A percentile compares a stretch with the other conserved stretches of the same genome.
Evolutionary conservation across 1,140 invertebrate genomes (phyloP).

Genomic region (Oncopodura yosiiana): DNA sequence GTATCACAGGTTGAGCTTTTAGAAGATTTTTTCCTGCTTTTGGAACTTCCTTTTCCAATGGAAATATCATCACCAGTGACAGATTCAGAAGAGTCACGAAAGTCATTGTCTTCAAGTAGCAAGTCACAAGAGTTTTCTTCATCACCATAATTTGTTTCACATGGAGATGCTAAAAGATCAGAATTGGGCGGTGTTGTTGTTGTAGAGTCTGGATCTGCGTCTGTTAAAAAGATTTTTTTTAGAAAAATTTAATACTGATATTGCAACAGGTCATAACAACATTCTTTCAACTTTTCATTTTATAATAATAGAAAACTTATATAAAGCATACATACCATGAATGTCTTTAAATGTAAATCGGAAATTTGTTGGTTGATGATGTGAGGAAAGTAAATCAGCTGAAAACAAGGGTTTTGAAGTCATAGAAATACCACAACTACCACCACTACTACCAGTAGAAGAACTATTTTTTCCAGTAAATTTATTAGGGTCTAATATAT

Average conservation of each 20-base stretch:
- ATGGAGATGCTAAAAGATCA: constrained; percentile 33
- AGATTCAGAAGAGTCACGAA: constrained; percentile 32
- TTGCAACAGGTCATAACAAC: no score
- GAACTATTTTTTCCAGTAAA: constrained; percentile 58
- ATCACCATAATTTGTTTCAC: constrained; percentile 30
- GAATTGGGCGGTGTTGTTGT: constrained; percentile 39
- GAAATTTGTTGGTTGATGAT: constrained; percentile 24
- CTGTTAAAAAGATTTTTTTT: constrained; percentile 7
- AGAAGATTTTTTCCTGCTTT: constrained; percentile 34
- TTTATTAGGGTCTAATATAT: constrained; percentile 80
- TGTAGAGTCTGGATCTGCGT: constrained; percentile 38
- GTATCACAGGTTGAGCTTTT: constrained; percentile 34
- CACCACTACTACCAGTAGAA: no score
- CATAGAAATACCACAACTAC: constrained; percentile 12
- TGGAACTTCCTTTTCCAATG: constrained; percentile 30
- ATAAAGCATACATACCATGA: constrained; percentile 24
- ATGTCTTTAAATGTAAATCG: constrained; percentile 34
- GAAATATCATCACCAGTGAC: constrained; percentile 35
- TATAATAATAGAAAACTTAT: neutral
- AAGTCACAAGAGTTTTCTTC: constrained; percentile 34
- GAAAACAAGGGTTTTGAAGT: constrained; percentile 23
- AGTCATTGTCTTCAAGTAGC: constrained; percentile 31
- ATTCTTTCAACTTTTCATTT: no score
- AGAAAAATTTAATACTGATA: neutral
- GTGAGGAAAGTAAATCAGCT: constrained; percentile 16